These are phyloP conservation scores for Paedocypris sp. DNA, from an alignment of 2,113 vertebrate genomes.

Conservation along the genomic window DNA sequence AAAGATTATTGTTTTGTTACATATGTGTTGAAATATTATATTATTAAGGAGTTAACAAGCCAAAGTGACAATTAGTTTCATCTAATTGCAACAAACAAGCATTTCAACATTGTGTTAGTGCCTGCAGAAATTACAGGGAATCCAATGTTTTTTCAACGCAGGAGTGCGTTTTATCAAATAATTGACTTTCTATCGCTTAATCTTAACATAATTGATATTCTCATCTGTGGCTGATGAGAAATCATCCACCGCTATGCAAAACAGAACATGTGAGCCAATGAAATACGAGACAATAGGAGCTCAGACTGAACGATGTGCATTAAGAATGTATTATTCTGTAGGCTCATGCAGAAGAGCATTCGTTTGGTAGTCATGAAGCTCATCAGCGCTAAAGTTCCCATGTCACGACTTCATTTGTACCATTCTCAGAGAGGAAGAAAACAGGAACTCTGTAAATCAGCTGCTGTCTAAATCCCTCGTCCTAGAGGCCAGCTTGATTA, in stretches of 20 bases:
- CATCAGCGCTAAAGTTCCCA: not conserved
- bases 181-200: not conserved
- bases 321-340: not conserved
- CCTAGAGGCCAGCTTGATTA: conserved; percentile 17
- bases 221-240: not conserved
- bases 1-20: too few relatives aligned
- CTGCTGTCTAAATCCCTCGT: conserved; percentile 9
- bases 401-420: conserved; percentile 2
- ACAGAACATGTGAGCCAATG: conserved; percentile 1
- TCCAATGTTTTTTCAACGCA: too few relatives aligned
- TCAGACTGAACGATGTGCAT: not conserved
- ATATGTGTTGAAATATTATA: too few relatives aligned
- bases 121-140: too few relatives aligned
- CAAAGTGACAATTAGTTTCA: too few relatives aligned
- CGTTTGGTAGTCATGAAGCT: conserved; percentile 6
- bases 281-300: conserved; percentile 5
- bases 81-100: too few relatives aligned
- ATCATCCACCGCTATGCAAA: not conserved
- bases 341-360: conserved; percentile 13
- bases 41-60: too few relatives aligned
- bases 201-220: not conserved
- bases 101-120: too few relatives aligned
- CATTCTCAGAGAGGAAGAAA: not conserved
- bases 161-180: not conserved
- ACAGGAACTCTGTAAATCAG: conserved; percentile 13